A percentile compares a stretch with the other conserved stretches of the same genome.
Evolutionary conservation across 2,888 invertebrate species (phyloP).

Genomic region (Tenthredo mesomela): DNA sequence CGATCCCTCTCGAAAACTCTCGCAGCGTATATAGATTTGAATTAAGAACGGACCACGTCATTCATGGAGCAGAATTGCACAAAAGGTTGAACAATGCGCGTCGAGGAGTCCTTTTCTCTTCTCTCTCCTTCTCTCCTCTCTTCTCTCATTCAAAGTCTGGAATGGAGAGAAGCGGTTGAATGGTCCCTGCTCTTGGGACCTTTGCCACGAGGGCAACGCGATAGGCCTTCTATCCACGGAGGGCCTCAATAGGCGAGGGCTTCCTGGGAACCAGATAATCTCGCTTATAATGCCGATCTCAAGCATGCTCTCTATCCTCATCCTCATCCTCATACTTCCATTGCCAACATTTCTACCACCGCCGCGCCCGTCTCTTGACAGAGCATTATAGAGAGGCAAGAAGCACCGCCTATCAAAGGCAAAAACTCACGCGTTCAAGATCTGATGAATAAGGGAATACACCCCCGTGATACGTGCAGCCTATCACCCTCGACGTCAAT

Average conservation of each 20-base stretch:
- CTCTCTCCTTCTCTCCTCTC: background rate
- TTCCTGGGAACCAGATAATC: conserved; percentile 71
- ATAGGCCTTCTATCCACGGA: conserved; percentile 45
- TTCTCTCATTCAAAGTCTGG: conserved; percentile 54
- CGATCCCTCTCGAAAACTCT: conserved; percentile 21
- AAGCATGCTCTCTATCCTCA: conserved; percentile 54
- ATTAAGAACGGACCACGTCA: conserved; percentile 57
- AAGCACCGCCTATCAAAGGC: conserved; percentile 26
- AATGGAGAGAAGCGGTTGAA: conserved; percentile 60
- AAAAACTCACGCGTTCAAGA: conserved; percentile 35
- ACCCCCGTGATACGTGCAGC: conserved; percentile 25
- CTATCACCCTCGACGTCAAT: background rate
- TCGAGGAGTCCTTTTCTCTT: conserved; percentile 32
- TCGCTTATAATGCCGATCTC: conserved; percentile 66
- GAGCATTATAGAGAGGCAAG: conserved; percentile 14
- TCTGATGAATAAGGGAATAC: conserved; percentile 44
- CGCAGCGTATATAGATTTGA: conserved; percentile 40
- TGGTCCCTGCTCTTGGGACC: conserved; percentile 44
- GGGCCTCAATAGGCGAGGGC: conserved; percentile 53
- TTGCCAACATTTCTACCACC: background rate
- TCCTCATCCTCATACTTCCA: background rate
- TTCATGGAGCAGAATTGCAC: conserved; percentile 67
- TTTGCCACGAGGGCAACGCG: conserved; percentile 41
- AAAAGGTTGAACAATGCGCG: conserved; percentile 71
- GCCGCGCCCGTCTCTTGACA: background rate